Base-by-base conservation (phyloP, 2,888 invertebrate species). In the Gnatocerus cornutus region DNA sequence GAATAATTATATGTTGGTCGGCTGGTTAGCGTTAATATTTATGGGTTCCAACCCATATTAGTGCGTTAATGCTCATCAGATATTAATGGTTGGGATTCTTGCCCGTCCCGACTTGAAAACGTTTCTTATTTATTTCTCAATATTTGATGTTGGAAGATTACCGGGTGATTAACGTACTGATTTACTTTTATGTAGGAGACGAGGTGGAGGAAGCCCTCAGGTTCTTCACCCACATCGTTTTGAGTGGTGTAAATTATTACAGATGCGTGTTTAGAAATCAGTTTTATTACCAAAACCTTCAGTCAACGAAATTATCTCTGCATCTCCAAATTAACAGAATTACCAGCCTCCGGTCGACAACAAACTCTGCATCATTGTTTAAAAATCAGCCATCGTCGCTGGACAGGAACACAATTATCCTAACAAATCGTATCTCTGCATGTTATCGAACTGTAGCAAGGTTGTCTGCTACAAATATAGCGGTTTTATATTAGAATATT, bases 31-130 rank as follows among this genome's bases (percentile, higher is more conserved):
- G 76, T 76, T 79, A 75, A 79, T 79, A 79, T 79, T 80, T 80
- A 79, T 80, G 78, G 74, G 76, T 75, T 76, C 77, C 79, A 76
- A 71, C 77, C 79, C 80, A 78, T 79, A 80, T 80, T 80, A 80
- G 79, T 79, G 79, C 77, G 80, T 80, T 80, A 80, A 80, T 80
- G 74, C 77, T 75, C 76, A 74, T 76, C 76, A 74, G 77, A 76
- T 79, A 78, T 78, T 79, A 78, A 80, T 77, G 76, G 78, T 74
- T 73, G 72, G 62, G 59, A 64, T 66, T 59, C 37, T 73, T 75
- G 74, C 76, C 33, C 43, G 30, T 29, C 14, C 39, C 66, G 50
- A 59, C 41, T 29, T 21, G 58, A 53, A 62, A 45, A 62, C 46
- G 62, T 53, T 53, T 64, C 59, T 53, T 67, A 67, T 67, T 67